Conservation (phyloP, 2,113 vertebrate genomes). For the Tachysurus fulvidraco region DNA sequence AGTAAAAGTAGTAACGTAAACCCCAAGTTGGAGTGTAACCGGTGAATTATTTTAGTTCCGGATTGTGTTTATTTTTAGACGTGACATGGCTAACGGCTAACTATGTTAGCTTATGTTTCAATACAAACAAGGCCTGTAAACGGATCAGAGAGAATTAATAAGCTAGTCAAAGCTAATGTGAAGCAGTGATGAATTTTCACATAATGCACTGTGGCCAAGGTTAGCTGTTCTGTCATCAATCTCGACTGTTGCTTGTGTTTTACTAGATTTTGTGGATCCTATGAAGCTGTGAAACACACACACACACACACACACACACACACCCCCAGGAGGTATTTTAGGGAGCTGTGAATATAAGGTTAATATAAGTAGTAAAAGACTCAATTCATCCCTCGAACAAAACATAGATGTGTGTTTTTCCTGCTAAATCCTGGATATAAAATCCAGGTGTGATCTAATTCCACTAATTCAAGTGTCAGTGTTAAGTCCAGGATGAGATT, state of each 20-base stretch:
- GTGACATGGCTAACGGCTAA: constrained; percentile 23
- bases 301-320: too few relatives aligned
- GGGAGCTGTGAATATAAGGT: too few relatives aligned
- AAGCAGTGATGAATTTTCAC: constrained; percentile 47
- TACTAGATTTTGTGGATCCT: neutral
- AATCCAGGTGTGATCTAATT: neutral
- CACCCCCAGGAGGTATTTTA: too few relatives aligned
- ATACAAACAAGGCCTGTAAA: constrained; percentile 13
- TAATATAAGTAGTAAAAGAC: neutral
- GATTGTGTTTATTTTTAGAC: neutral
- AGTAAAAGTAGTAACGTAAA: neutral
- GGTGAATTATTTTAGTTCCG: neutral
- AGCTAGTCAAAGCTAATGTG: neutral
- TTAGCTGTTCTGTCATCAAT: neutral
- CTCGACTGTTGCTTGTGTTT: neutral
- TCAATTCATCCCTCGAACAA: neutral
- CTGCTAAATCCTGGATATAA: neutral
- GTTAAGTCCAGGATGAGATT: neutral
- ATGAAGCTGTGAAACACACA: too few relatives aligned
- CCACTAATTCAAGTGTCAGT: neutral
- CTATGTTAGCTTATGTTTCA: constrained; percentile 16
- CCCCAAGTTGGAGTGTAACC: neutral
- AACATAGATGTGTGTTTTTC: neutral
- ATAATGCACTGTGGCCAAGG: constrained; percentile 39
- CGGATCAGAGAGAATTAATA: neutral